A percentile compares a stretch with the other conserved stretches of the same genome.
Evolutionary conservation across 2,797 vertebrate species (phyloP).

Genomic region (Leucoraja ocellata): DNA sequence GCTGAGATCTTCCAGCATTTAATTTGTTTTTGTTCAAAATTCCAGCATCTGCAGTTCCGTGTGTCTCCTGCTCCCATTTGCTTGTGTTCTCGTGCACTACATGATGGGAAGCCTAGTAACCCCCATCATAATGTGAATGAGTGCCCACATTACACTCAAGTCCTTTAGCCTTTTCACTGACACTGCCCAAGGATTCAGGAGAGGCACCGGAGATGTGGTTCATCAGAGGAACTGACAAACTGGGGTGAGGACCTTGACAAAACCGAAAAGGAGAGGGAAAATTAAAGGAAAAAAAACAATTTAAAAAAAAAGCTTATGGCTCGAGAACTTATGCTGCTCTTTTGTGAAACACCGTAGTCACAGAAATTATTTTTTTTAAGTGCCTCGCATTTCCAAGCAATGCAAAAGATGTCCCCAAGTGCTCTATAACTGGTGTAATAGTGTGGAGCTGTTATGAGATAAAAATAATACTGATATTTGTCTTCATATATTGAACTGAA

Average conservation of each 20-base stretch:
- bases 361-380: background rate
- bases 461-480: background rate
- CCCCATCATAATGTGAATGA: background rate
- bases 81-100: too few relatives aligned
- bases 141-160: background rate
- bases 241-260: background rate
- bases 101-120: background rate
- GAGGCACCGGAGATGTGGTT: background rate
- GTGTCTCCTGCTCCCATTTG: too few relatives aligned
- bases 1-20: too few relatives aligned
- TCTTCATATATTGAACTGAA: background rate
- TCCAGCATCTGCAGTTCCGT: too few relatives aligned
- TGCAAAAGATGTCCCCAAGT: background rate
- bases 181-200: background rate
- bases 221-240: background rate
- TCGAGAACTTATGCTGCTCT: background rate
- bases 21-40: too few relatives aligned
- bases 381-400: background rate
- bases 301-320: background rate
- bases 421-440: background rate
- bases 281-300: background rate
- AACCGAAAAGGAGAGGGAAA: background rate
- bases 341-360: background rate
- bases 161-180: background rate
- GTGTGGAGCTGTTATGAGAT: background rate